Evolutionary conservation across 2,888 invertebrate species (phyloP), one percentile per base, ranked within the genome.

Genomic region (Latrodectus hesperus): DNA sequence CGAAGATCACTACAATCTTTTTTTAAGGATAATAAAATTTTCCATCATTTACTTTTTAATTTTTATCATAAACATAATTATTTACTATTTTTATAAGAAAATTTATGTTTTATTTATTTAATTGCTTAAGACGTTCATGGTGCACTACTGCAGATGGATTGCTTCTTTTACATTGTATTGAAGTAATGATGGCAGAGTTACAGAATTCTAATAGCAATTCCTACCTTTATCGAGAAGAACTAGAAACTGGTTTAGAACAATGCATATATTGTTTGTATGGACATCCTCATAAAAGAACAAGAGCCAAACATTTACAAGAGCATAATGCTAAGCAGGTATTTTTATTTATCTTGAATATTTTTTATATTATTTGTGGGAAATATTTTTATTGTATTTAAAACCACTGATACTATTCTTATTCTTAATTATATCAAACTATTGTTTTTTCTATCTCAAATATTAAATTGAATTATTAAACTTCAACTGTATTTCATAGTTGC

Each of bases 181-280:
- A 96, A 90, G 94, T 95, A 1, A 93, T 96, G 65, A 89, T 91
- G 76, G 82, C 90, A 53, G 91, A 91, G 80, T 89, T 91, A 55
- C 88, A 89, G 22, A 90, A 90, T 16, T 88, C 87, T 65, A 76
- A 82, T 11, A 89, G 90, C 14, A 90, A 90, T 76, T 89, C 90
- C 9, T 90, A 90, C 70, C 89, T 90, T 26, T 90, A 89, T 77
- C 84, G 89, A 52, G 92, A 92, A 91, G 95, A 95, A 91, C 94
- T 97, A 3, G 94, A 94, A 87, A 95, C 96, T 90, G 95, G 96
- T 90, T 93, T 98, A 91, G 98, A 98, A 91, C 98, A 98, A 93
- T 94, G 95, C 88, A 94, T 95, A 87, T 97, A 95, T 92, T 98
- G 98, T 92, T 93, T 98, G 2, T 98, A 96, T 92, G 95, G 95